These are phyloP conservation scores for Eudorcas thomsonii DNA, from an alignment of 2,113 vertebrate species.

Conservation along the genomic window DNA sequence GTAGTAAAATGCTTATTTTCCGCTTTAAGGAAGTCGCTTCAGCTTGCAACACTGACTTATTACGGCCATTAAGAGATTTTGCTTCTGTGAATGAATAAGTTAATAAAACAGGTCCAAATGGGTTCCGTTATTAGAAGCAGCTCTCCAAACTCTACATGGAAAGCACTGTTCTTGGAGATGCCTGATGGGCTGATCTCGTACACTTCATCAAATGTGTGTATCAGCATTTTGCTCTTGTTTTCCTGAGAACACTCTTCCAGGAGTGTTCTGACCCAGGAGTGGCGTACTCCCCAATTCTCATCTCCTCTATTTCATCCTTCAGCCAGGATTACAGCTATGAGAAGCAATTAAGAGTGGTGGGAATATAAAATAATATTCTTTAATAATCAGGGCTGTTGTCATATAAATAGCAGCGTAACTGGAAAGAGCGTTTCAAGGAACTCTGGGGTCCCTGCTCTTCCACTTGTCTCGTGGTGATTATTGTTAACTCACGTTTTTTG, in stretches of 20 bases:
- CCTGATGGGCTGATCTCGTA: neutral
- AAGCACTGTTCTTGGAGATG: neutral
- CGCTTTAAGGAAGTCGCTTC: neutral
- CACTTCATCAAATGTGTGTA: neutral
- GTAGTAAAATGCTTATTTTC: neutral
- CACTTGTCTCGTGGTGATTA: too few species aligned
- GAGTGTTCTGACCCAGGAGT: too few species aligned
- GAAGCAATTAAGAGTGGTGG: neutral
- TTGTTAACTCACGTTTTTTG: neutral
- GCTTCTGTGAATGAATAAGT: neutral
- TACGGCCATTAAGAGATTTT: neutral
- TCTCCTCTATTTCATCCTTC: neutral
- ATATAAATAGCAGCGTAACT: fast-evolving
- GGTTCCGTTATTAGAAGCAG: neutral
- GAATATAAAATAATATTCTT: neutral
- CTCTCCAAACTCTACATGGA: neutral
- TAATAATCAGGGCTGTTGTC: too few species aligned
- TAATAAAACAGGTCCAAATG: neutral
- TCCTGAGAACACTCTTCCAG: neutral
- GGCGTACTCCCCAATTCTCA: fast-evolving
- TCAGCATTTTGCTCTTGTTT: constrained; percentile 6
- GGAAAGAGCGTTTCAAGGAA: neutral
- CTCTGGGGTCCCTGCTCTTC: fast-evolving
- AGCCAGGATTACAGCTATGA: neutral
- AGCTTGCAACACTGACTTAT: neutral